phyloP scores from a whole-genome alignment of 2,888 invertebrate genomes.

The Vanessa cardui region DNA sequence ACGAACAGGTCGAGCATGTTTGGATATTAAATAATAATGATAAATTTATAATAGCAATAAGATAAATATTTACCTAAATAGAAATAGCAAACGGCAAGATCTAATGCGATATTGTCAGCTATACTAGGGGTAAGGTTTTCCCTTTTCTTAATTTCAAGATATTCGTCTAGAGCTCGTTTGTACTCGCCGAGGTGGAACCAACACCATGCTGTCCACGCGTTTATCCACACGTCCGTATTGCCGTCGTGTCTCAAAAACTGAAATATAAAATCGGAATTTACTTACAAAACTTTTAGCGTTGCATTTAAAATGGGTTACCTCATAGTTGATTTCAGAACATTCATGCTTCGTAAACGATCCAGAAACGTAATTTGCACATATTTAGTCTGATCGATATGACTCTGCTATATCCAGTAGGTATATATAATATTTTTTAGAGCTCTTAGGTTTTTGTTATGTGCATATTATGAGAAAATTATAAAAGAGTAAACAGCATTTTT shows the following conservation, averaged over 20 bases:
- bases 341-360: no score
- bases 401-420: no score
- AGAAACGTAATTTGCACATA: no score
- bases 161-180: conserved; percentile 89
- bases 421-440: no score
- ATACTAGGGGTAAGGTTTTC: conserved; percentile 76
- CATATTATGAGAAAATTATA: not conserved
- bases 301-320: no score
- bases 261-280: conserved; percentile 8
- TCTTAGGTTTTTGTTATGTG: no score
- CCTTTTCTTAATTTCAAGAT: conserved; percentile 73
- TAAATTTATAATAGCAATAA: no score
- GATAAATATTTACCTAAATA: conserved; percentile 87
- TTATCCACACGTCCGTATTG: conserved; percentile 71
- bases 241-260: conserved; percentile 74
- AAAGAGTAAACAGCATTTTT: not conserved
- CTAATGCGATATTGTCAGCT: conserved; percentile 86
- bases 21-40: not conserved
- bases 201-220: conserved; percentile 97
- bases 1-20: no score
- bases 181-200: conserved; percentile 98
- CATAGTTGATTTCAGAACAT: no score
- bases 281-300: no score
- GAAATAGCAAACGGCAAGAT: conserved; percentile 97
- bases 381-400: no score